A percentile compares a stretch with the other conserved stretches of the same genome.
Conservation (phyloP, 1,140 invertebrate species). For the Lithobius niger region DNA sequence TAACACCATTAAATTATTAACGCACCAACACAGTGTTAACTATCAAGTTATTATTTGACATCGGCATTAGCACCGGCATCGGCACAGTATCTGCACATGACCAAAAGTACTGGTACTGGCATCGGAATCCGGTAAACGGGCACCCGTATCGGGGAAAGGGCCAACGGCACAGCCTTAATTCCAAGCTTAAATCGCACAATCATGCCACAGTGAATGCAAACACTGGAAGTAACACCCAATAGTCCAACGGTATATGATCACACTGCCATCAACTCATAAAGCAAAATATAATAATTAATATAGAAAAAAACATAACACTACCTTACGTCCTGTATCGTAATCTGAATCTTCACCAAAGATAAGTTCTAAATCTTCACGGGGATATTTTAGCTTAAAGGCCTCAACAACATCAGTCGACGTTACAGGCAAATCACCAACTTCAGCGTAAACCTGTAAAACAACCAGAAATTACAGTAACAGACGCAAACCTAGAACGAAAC, state of each 20-base stretch:
- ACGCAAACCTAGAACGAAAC: too few relatives aligned
- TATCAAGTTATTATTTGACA: too few relatives aligned
- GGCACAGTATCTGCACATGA: too few relatives aligned
- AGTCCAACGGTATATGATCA: not conserved
- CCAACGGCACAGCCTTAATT: too few relatives aligned
- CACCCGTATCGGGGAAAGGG: too few relatives aligned
- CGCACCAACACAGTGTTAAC: too few relatives aligned
- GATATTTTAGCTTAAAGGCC: slow-evolving; percentile 51
- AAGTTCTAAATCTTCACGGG: slow-evolving; percentile 52
- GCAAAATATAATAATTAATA: slow-evolving; percentile 5
- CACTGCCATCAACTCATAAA: not conserved
- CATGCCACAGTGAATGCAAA: not conserved
- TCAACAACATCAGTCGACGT: slow-evolving; percentile 51
- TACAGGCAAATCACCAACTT: slow-evolving; percentile 36
- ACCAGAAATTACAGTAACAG: too few relatives aligned
- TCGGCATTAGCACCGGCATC: too few relatives aligned
- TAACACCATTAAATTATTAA: too few relatives aligned
- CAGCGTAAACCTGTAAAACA: slow-evolving; percentile 38
- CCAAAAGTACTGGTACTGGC: too few relatives aligned
- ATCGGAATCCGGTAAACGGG: too few relatives aligned
- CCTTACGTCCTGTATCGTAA: slow-evolving; percentile 69
- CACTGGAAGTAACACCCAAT: not conserved
- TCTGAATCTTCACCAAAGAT: slow-evolving; percentile 78
- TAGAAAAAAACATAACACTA: slow-evolving; percentile 15
- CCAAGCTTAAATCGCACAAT: too few relatives aligned